Evolutionary conservation across 2,888 invertebrate genomes (phyloP).

Genomic region (Tortrix viridana): DNA sequence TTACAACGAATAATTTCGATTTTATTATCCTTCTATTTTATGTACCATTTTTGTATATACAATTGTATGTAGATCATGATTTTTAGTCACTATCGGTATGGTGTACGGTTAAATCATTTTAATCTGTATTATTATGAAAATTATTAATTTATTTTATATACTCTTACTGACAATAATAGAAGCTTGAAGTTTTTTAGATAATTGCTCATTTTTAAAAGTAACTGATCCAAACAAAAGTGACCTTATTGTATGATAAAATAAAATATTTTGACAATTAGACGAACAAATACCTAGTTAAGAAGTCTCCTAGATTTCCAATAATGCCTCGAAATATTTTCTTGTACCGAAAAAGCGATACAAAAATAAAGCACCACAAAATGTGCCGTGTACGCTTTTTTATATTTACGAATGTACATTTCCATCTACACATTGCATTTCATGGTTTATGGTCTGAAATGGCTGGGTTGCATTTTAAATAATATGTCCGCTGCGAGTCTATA

Average conservation of each 20-base stretch:
- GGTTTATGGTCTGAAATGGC: slow-evolving; percentile 39
- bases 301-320: slow-evolving; percentile 4
- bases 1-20: slow-evolving; percentile 70
- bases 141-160: slow-evolving; percentile 38
- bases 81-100: slow-evolving; percentile 56
- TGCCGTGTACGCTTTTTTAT: slow-evolving; percentile 13
- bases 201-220: slow-evolving; percentile 55
- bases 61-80: slow-evolving; percentile 48
- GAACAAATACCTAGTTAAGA: slow-evolving; percentile 22
- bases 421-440: slow-evolving; percentile 59
- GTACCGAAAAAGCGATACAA: slow-evolving; percentile 9
- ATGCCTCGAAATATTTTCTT: slow-evolving; percentile 1
- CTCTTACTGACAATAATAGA: slow-evolving; percentile 35
- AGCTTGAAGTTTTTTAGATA: slow-evolving; percentile 43
- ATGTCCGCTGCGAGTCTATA: slow-evolving; percentile 34
- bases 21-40: slow-evolving; percentile 54
- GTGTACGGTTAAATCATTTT: slow-evolving; percentile 45
- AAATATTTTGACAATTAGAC: slow-evolving; percentile 25
- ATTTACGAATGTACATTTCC: slow-evolving; percentile 50
- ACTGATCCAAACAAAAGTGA: slow-evolving; percentile 50
- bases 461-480: slow-evolving; percentile 37
- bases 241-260: slow-evolving; percentile 48
- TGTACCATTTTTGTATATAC: slow-evolving; percentile 61
- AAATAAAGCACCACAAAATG: slow-evolving; percentile 9
- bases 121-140: slow-evolving; percentile 41